phyloP scores from a whole-genome alignment of 2,113 vertebrate genomes.

The Psettodes erumei region DNA sequence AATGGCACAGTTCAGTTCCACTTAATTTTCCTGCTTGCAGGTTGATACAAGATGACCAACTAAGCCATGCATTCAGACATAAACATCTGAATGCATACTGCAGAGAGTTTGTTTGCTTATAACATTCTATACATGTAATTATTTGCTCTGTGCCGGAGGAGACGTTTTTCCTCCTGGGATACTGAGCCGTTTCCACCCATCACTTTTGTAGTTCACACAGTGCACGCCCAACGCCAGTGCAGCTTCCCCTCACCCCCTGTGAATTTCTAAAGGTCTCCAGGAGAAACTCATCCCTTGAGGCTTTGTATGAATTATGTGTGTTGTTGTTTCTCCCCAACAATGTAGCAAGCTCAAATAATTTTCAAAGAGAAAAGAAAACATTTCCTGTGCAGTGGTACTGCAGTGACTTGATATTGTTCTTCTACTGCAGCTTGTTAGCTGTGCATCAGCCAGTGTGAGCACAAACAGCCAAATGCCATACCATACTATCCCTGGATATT shows the following conservation, averaged over 20 bases:
- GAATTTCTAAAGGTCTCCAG: not conserved
- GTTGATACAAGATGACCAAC: not conserved
- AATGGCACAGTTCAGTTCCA: not conserved
- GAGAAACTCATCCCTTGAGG: not conserved
- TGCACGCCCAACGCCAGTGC: not conserved
- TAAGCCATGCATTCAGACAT: not conserved
- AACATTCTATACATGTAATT: not conserved
- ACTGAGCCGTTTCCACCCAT: not conserved
- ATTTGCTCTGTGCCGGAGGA: not conserved
- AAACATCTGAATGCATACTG: not conserved
- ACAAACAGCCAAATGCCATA: not conserved
- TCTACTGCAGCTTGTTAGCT: not conserved
- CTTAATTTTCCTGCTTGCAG: not conserved
- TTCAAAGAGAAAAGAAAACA: conserved; percentile 1
- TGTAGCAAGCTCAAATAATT: not conserved
- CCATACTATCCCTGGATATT: not conserved
- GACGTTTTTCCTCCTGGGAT: not conserved
- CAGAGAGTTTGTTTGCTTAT: not conserved
- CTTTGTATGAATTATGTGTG: not conserved
- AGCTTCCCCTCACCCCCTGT: not conserved
- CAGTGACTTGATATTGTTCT: not conserved
- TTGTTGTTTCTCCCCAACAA: not conserved
- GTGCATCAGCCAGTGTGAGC: not conserved
- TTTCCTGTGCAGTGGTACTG: not conserved
- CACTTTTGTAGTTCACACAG: not conserved